Evolutionary conservation across 2,888 invertebrate genomes (phyloP).

Genomic region (Agrotis clavis): DNA sequence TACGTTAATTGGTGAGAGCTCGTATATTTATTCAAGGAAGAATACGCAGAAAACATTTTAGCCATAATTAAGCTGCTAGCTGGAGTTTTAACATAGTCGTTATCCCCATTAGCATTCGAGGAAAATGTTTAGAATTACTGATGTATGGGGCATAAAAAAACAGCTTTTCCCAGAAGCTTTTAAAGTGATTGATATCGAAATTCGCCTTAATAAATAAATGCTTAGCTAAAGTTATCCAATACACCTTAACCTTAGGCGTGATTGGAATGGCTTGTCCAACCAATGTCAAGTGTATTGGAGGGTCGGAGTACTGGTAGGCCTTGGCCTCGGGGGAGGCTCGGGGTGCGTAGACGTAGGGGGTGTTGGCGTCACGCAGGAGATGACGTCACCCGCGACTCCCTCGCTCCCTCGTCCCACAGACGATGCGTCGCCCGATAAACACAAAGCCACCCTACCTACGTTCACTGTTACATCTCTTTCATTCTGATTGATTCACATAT

Average conservation of each 20-base stretch:
- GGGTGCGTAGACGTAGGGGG: slow-evolving; percentile 72
- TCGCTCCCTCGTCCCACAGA: slow-evolving; percentile 75
- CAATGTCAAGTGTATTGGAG: slow-evolving; percentile 83
- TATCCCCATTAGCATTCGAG: slow-evolving; percentile 35
- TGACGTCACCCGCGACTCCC: slow-evolving; percentile 81
- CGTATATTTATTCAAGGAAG: slow-evolving; percentile 30
- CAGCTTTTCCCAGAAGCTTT: slow-evolving; percentile 32
- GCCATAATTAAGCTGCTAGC: slow-evolving; percentile 28
- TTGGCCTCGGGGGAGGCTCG: slow-evolving; percentile 78
- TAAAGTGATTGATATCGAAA: slow-evolving; percentile 38
- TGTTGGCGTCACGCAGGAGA: slow-evolving; percentile 76
- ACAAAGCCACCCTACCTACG: slow-evolving; percentile 27
- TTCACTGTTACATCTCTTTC: slow-evolving; percentile 27
- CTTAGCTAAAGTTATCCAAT: slow-evolving; percentile 25
- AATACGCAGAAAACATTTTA: slow-evolving; percentile 49
- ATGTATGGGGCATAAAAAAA: slow-evolving; percentile 8
- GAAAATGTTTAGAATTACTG: slow-evolving; percentile 39
- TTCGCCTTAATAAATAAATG: slow-evolving; percentile 25
- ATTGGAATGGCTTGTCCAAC: slow-evolving; percentile 65
- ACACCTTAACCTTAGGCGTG: slow-evolving; percentile 53
- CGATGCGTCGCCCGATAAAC: slow-evolving; percentile 69
- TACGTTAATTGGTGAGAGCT: slow-evolving; percentile 24
- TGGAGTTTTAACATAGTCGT: slow-evolving; percentile 40
- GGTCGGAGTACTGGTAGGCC: slow-evolving; percentile 74
- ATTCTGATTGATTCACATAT: slow-evolving; percentile 31